Evolutionary conservation across 1,140 invertebrate species (phyloP), one percentile per base, ranked within the genome.

Genomic region (Nixonia krombeini): DNA sequence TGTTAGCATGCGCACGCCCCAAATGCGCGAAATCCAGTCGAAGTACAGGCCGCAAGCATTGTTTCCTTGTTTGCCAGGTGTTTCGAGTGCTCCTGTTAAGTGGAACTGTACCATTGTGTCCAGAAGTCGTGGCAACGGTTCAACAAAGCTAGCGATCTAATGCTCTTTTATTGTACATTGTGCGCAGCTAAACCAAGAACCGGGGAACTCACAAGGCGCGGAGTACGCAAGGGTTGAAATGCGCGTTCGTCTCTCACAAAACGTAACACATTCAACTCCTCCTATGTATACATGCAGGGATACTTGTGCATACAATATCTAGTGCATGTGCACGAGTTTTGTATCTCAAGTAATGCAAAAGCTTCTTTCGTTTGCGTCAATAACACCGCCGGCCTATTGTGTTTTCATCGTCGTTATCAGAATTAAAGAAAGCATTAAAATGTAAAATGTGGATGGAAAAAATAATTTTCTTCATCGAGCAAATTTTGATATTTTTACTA

Each of bases 111-210:
- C 79, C 76, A 82, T 82, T 82, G 78, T 80, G 74, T 66, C 74
- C 64, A 76, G 71, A 81, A 81, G 81, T 81, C 77, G 78, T 75
- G 73, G 73, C 72, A 79, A 71, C 74, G 75, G 69, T 73, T 78
- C 73, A 77, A 83, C 82, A 83, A 82, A 83, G 81, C 79, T 75
- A 72, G 65, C 78, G 76, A 82, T 82, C 81, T 83, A 84, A 84
- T 84, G 82, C 81, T 84, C 82, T 83, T 83, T 84, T 84, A 83
- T 83, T 83, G 82, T 83, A 74, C 80, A 83, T 82, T 83, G 81
- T 83, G 73, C 69, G 53, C 73, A 64, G 70, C 37, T 49, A 69
- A 66, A 68, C 33, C 18, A 66, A 62, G 52, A 49, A 68, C 29
- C 57, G 53, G 58, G 63, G 53, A 53, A 55, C 41, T 57, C 57